A percentile compares a stretch with the other conserved stretches of the same genome.
Conservation (phyloP, 2,113 vertebrate species). For the Melierax canorus region DNA sequence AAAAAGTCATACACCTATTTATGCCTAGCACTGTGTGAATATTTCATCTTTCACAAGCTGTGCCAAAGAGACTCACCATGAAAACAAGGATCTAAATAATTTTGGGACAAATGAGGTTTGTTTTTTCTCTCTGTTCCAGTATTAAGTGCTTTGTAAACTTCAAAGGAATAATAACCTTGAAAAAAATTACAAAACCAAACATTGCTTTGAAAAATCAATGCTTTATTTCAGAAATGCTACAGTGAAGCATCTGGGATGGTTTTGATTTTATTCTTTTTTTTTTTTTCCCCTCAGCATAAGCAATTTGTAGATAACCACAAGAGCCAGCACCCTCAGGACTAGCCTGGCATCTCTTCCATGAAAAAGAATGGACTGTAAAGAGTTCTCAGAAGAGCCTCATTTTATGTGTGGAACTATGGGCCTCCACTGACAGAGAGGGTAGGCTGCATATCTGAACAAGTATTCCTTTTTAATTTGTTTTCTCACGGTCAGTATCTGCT, state of each 20-base stretch:
- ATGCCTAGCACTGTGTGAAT: background rate
- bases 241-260: background rate
- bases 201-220: background rate
- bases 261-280: background rate
- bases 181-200: background rate
- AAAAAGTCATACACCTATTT: background rate
- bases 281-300: background rate
- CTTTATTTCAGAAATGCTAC: background rate
- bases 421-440: background rate
- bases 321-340: background rate
- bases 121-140: background rate
- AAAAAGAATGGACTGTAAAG: background rate
- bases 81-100: constrained; percentile 1
- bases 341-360: background rate
- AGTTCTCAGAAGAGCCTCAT: background rate
- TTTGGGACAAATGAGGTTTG: background rate
- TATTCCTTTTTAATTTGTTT: background rate
- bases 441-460: background rate
- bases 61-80: background rate
- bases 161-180: background rate
- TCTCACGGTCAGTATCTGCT: background rate
- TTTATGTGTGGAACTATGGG: background rate
- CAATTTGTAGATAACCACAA: background rate
- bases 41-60: background rate
- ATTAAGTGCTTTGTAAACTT: background rate